phyloP scores from a whole-genome alignment of 2,797 vertebrate species.

The Falco novaeseelandiae region DNA sequence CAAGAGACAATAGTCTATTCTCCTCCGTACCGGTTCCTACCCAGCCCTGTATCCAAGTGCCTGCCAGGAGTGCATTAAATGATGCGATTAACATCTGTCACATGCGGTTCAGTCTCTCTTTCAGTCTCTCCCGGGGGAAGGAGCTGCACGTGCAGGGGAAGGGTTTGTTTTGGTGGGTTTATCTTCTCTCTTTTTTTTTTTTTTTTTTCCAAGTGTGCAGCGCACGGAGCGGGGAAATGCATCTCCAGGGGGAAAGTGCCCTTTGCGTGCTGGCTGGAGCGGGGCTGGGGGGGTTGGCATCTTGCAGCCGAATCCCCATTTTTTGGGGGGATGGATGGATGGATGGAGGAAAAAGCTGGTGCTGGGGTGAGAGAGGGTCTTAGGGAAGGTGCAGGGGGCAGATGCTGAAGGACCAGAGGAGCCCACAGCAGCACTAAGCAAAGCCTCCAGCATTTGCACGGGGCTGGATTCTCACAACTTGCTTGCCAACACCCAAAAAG shows the following conservation, averaged over 20 bases:
- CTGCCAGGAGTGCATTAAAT: conserved; percentile 59
- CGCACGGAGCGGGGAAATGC: fast-evolving
- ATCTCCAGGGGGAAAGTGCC: fast-evolving
- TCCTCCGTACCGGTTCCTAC: not conserved
- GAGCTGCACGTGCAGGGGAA: conserved; percentile 28
- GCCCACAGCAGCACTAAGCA: not conserved
- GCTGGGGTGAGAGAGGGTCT: not conserved
- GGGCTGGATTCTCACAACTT: not conserved
- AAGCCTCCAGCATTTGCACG: not conserved
- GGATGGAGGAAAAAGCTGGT: fast-evolving
- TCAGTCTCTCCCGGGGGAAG: conserved; percentile 37
- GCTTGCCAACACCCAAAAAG: not conserved
- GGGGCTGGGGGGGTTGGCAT: fast-evolving
- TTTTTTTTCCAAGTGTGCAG: fast-evolving
- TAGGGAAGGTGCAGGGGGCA: not conserved
- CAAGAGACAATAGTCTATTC: conserved; percentile 8
- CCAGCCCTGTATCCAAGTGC: not conserved
- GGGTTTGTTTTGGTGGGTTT: conserved; percentile 53
- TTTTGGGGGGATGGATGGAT: not conserved
- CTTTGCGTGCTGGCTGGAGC: fast-evolving
- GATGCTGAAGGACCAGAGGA: not conserved
- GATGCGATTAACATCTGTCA: conserved; percentile 59
- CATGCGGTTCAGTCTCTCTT: conserved; percentile 12
- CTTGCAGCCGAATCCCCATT: fast-evolving
- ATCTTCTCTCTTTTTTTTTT: not conserved